A percentile compares a stretch with the other conserved stretches of the same genome.
Evolutionary conservation across 2,113 vertebrate genomes (phyloP).

Genomic region (Zosterops hypoxanthus): DNA sequence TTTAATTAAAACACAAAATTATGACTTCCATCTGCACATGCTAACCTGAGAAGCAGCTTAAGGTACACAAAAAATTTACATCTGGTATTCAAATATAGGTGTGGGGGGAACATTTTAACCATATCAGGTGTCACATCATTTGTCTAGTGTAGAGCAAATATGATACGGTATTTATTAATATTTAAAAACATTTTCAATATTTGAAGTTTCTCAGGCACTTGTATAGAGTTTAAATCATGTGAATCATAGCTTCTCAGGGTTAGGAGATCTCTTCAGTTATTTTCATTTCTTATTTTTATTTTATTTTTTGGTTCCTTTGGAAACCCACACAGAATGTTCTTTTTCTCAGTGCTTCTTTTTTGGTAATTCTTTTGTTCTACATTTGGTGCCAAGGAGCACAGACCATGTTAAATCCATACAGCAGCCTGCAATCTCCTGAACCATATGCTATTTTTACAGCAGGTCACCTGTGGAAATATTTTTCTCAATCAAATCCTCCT

Average conservation of each 20-base stretch:
- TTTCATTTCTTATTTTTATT: not conserved
- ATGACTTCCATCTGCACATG: conserved; percentile 61
- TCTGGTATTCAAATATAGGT: conserved; percentile 60
- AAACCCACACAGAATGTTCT: not conserved
- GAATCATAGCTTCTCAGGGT: not conserved
- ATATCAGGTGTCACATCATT: not conserved
- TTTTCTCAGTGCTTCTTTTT: not conserved
- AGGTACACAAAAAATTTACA: conserved; percentile 43
- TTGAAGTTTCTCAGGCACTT: not conserved
- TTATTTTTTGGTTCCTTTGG: not conserved
- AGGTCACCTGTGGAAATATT: conserved; percentile 31
- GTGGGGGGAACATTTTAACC: not conserved
- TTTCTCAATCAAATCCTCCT: conserved; percentile 30
- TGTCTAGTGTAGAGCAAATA: not conserved
- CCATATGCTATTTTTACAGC: conserved; percentile 15
- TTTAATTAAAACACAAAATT: conserved; percentile 74
- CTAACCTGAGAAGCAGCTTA: conserved; percentile 32
- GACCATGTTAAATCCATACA: not conserved
- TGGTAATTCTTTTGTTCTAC: not conserved
- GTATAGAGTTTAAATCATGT: not conserved
- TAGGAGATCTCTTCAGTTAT: not conserved
- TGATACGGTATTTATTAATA: conserved; percentile 26
- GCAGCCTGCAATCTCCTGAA: conserved; percentile 15
- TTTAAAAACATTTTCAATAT: conserved; percentile 40
- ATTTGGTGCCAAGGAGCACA: not conserved